Evolutionary conservation across 1,140 invertebrate species (phyloP), one percentile per base, ranked within the genome.

Genomic region (Leptinotarsa defecta): DNA sequence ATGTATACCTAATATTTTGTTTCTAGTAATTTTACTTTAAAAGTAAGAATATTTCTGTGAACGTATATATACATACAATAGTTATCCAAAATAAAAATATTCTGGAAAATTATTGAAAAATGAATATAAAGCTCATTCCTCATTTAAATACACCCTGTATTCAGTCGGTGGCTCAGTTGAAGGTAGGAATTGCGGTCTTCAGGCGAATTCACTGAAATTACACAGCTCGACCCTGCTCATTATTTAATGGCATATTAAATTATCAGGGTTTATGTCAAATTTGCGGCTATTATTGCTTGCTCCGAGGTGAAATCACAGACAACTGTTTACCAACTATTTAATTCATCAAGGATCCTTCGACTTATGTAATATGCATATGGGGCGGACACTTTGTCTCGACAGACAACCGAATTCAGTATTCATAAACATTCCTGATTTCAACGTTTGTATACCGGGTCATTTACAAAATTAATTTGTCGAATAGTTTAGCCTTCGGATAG

Each of bases 161-260:
- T 68, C 67, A 43, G 67, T 68, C 22, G n/a, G 27, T 20, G 24
- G 24, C 34, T 68, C 34, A 68, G 19, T 68, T 70, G 65, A 63
- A 75, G 34, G 65, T 49, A 64, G 43, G 74, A n/a, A 71, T 75
- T 75, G 74, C 48, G 74, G 74, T 75, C 67, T 71, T 63, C 68
- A 43, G 34, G 34, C 34, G 34, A 43, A 43, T 43, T 43, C 34
- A 43, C 71, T 69, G 52, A 74, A 80, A 80, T 78, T 76, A 76
- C 52, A 72, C 71, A 27, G 72, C 64, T 34, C 48, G 78, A 76
- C 76, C 78, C 73, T 73, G 43, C 24, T 81, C 71, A 81, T 74
- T 81, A 77, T 78, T 81, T 81, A 76, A 81, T 81, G 79, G 78
- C 77, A 79, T 81, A 81, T 78, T 77, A 79, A 71, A 80, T 77